Conservation (phyloP, 2,113 vertebrate genomes). For the Bufo bufo region DNA sequence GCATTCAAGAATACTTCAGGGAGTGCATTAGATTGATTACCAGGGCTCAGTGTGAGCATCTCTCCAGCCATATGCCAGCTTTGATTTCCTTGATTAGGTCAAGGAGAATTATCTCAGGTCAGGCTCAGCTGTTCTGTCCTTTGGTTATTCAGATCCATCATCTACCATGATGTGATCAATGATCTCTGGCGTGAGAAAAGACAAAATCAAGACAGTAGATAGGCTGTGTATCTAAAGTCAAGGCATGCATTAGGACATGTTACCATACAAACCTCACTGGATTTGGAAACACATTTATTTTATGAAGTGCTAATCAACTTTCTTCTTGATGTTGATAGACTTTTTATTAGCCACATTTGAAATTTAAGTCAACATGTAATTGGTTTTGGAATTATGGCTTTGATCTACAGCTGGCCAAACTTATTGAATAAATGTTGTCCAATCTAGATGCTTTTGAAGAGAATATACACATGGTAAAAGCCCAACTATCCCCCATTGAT, state of each 20-base stretch:
- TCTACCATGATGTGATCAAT: background rate
- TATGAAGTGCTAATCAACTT: too few relatives aligned
- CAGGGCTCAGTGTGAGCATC: background rate
- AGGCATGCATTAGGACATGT: background rate
- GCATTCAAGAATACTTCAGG: background rate
- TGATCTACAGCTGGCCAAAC: too few relatives aligned
- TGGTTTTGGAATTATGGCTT: too few relatives aligned
- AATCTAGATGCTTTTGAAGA: too few relatives aligned
- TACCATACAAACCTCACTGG: too few relatives aligned
- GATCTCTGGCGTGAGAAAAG: background rate
- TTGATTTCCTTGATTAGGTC: background rate
- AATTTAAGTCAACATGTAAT: too few relatives aligned
- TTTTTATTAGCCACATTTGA: too few relatives aligned
- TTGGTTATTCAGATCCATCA: background rate
- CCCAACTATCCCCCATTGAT: too few relatives aligned
- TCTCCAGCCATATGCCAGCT: constrained; percentile 33
- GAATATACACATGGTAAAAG: too few relatives aligned
- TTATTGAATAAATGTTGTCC: too few relatives aligned
- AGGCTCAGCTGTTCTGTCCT: constrained; percentile 15
- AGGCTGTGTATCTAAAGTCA: background rate
- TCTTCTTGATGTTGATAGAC: too few relatives aligned
- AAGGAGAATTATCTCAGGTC: background rate
- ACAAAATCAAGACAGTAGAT: background rate
- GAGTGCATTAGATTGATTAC: constrained; percentile 37
- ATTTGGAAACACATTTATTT: too few relatives aligned